A percentile compares a stretch with the other conserved stretches of the same genome.
phyloP scores from a whole-genome alignment of 2,797 vertebrate genomes.

The Capromys pilorides region DNA sequence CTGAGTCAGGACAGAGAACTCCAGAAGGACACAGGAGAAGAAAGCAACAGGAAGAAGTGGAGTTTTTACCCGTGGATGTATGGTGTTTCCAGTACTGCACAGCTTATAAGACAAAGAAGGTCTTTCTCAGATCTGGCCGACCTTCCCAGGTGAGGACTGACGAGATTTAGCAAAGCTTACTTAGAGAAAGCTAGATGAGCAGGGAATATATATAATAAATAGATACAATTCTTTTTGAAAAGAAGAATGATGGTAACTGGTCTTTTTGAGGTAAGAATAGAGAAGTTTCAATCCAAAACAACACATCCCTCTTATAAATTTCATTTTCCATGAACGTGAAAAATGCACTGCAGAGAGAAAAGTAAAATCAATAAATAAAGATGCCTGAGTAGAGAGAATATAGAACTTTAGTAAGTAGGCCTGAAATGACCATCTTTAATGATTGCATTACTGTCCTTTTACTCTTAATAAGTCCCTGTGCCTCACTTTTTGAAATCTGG shows the following conservation, averaged over 20 bases:
- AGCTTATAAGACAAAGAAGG: neutral
- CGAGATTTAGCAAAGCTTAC: neutral
- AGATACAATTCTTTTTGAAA: neutral
- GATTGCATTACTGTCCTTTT: neutral
- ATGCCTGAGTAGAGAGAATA: neutral
- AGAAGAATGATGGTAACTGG: neutral
- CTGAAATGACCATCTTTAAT: slow-evolving; percentile 23
- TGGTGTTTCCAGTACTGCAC: neutral
- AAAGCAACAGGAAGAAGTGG: neutral
- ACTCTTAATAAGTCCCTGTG: neutral
- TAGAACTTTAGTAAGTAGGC: neutral
- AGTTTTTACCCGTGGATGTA: neutral
- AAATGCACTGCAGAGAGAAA: neutral
- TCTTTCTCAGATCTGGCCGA: neutral
- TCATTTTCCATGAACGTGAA: neutral
- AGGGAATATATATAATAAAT: neutral
- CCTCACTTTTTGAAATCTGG: neutral
- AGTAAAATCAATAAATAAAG: neutral
- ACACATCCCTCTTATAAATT: neutral
- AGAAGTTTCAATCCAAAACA: neutral
- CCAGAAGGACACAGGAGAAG: neutral
- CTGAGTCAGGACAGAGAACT: too few relatives aligned
- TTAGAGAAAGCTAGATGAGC: neutral
- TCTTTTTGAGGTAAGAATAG: neutral
- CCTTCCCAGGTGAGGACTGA: neutral